These are phyloP conservation scores for Meloidogyne floridensis DNA, from an alignment of 1,140 invertebrate species.

Conservation along the genomic window DNA sequence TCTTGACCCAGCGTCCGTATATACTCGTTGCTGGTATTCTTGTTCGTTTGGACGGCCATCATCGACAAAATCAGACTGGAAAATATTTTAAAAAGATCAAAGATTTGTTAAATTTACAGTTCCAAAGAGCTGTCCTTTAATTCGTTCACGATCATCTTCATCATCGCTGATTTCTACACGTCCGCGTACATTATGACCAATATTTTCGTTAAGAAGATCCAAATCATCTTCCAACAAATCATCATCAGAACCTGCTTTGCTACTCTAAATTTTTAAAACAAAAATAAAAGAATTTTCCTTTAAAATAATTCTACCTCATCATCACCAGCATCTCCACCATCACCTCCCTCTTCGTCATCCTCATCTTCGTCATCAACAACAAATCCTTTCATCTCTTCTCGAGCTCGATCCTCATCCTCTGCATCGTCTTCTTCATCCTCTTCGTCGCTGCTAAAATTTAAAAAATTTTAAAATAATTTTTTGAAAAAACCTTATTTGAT, in stretches of 20 bases:
- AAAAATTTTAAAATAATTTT: constrained; percentile 27
- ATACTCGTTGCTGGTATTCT: constrained; percentile 53
- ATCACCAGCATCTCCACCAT: constrained; percentile 39
- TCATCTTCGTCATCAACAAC: constrained; percentile 63
- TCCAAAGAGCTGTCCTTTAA: constrained; percentile 73
- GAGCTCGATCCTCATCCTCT: constrained; percentile 29
- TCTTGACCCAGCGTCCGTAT: constrained; percentile 64
- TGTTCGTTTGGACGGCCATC: constrained; percentile 26
- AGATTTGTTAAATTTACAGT: constrained; percentile 17
- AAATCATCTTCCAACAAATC: constrained; percentile 95
- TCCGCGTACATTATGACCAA: constrained; percentile 78
- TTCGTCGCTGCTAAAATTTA: constrained; percentile 48
- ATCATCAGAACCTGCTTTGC: constrained; percentile 70
- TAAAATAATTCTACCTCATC: constrained; percentile 46
- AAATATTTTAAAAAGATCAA: constrained; percentile 6
- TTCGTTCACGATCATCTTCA: constrained; percentile 75
- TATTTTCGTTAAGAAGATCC: constrained; percentile 95
- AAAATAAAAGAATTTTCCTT: constrained; percentile 3
- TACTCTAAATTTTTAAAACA: constrained; percentile 32
- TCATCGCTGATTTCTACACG: constrained; percentile 68
- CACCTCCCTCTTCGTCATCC: constrained; percentile 59
- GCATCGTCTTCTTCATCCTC: constrained; percentile 52
- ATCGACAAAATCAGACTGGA: constrained; percentile 25
- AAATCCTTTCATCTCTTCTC: constrained; percentile 48
- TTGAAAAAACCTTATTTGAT: constrained; percentile 47